These are phyloP conservation scores for Malthinus seriepunctatus DNA, from an alignment of 2,888 invertebrate genomes.

Conservation along the genomic window DNA sequence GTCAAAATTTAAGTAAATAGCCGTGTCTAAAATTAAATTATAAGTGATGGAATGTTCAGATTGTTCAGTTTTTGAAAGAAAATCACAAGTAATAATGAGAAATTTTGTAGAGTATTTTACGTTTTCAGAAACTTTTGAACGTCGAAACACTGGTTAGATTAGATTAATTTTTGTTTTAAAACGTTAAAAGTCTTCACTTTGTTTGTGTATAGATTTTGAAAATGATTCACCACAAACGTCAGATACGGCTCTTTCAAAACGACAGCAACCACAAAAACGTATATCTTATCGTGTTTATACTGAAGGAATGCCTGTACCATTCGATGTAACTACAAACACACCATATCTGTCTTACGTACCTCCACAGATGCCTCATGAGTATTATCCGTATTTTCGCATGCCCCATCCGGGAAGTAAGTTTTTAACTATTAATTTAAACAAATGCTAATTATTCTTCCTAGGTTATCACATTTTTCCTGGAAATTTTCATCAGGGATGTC, in stretches of 20 bases:
- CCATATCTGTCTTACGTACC: constrained; percentile 76
- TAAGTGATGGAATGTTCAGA: too few relatives aligned
- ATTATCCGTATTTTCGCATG: constrained; percentile 83
- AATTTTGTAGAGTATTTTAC: too few relatives aligned
- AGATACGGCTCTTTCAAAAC: constrained; percentile 45
- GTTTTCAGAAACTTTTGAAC: too few relatives aligned
- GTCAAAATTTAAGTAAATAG: too few relatives aligned
- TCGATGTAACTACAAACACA: constrained; percentile 58
- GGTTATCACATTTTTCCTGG: constrained; percentile 13
- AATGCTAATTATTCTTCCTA: background rate
- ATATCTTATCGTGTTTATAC: constrained; percentile 75
- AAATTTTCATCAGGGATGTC: constrained; percentile 42
- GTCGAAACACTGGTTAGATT: constrained; percentile 45
- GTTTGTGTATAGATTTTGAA: constrained; percentile 34
- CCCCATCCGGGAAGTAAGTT: constrained; percentile 67
- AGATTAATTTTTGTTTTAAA: background rate
- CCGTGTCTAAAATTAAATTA: too few relatives aligned
- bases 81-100: too few relatives aligned
- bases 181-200: too few relatives aligned
- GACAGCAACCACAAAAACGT: constrained; percentile 50
- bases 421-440: background rate
- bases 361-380: constrained; percentile 80
- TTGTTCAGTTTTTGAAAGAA: too few relatives aligned
- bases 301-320: constrained; percentile 76
- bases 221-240: constrained; percentile 52